Evolutionary conservation across 2,888 invertebrate genomes (phyloP).

Genomic region (Drosophila basisetae): DNA sequence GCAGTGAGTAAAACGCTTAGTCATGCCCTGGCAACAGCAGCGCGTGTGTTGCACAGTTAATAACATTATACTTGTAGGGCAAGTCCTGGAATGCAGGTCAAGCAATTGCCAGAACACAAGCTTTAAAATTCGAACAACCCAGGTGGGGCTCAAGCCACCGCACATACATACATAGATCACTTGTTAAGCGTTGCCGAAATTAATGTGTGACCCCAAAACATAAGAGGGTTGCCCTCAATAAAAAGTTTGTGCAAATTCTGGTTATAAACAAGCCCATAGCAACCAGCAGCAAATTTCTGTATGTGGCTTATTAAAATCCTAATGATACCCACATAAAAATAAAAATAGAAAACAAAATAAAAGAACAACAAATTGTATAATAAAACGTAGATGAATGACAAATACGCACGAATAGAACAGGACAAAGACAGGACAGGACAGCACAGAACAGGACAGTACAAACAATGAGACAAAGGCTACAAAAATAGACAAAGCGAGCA

Average conservation of each 20-base stretch:
- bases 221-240: conserved; percentile 25
- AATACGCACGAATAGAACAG: conserved; percentile 56
- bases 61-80: conserved; percentile 58
- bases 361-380: conserved; percentile 73
- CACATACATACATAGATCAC: conserved; percentile 31
- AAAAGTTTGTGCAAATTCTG: conserved; percentile 33
- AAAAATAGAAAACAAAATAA: conserved; percentile 37
- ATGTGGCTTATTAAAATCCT: conserved; percentile 78
- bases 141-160: conserved; percentile 28
- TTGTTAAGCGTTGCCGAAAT: conserved; percentile 42
- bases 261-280: conserved; percentile 57
- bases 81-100: conserved; percentile 10
- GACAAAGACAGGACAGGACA: background rate
- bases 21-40: conserved; percentile 31
- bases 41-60: conserved; percentile 57
- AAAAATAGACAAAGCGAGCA: conserved; percentile 53
- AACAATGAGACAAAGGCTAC: conserved; percentile 62
- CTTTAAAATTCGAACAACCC: conserved; percentile 45
- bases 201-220: conserved; percentile 43
- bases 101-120: conserved; percentile 43
- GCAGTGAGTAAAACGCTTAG: conserved; percentile 64
- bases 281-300: conserved; percentile 34
- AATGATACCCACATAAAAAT: conserved; percentile 70
- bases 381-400: conserved; percentile 67
- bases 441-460: background rate